Base-by-base conservation (phyloP, 2,113 vertebrate genomes). In the Hoplias malabaricus region DNA sequence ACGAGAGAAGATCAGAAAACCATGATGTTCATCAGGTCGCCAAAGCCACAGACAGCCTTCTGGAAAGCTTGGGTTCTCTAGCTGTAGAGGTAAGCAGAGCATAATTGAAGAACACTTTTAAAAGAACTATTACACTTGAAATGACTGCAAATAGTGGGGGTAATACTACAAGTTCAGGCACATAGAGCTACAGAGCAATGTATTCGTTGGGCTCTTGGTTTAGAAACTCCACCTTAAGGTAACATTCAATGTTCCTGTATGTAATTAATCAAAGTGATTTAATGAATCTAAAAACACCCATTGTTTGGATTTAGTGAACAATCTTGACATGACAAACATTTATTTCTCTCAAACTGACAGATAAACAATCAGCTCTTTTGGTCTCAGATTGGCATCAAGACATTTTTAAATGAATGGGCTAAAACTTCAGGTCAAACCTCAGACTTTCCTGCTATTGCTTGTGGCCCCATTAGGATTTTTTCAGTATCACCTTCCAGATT, bases 81-180 rank as follows among this genome's bases (percentile, higher is more conserved):
- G 84, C 95, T 11, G 89, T 92, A 9, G 95, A 96, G 94, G 96
- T 96, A 91, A 82, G 90, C 38, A 21, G 14, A 21, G 67, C 42
- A 34, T 23, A 23, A 31, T 36, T 38, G 8, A 7, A 59, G 16
- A 34, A 11, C 38, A 33, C 8, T 69, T 33, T 56, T 27, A 66
- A 40, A 16, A 23, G 3, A 23, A 2, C 21, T 12, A 6, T 50
- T 29, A 65, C 10, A 38, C 25, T 19, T n/a, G 1, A 21, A 53
- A 23, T 53, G 7, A 23, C 16, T 10, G 8, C 1, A 48, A n/a
- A 23, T 23, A 2, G 10, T 19, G 4, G 16, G 16, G 19, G 16
- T 48, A 16, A 7, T 42, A 12, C 40, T 42, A 42, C 40, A 42
- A 42, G 11, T 42, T 42, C 8, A 5, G 5, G 8, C 62, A 74